Conservation (phyloP, 2,797 vertebrate genomes). For the Pempheris klunzingeri region DNA sequence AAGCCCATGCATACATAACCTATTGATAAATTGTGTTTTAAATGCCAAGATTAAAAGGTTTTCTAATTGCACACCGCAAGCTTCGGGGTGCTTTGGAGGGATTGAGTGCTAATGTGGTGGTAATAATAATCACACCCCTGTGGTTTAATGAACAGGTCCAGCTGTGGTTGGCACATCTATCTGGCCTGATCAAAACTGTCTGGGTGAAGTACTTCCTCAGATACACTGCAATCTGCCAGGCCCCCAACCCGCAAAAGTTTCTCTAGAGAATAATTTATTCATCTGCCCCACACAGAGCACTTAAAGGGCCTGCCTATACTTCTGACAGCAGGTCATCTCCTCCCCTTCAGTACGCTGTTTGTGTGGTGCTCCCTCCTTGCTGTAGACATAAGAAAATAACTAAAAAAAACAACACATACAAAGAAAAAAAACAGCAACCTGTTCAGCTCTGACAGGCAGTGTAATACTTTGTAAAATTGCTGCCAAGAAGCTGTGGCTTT, state of each 20-base stretch:
- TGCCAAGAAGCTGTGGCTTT: conserved; percentile 43
- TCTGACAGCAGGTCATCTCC: conserved; percentile 57
- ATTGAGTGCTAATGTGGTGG: conserved; percentile 37
- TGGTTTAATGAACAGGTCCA: conserved; percentile 64
- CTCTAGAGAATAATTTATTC: conserved; percentile 55
- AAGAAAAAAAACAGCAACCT: conserved; percentile 21
- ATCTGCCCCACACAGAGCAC: conserved; percentile 51
- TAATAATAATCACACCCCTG: conserved; percentile 62
- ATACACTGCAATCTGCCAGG: conserved; percentile 12
- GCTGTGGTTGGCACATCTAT: conserved; percentile 54
- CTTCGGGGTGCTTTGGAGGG: conserved; percentile 20
- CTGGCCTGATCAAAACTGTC: conserved; percentile 46
- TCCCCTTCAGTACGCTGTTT: conserved; percentile 17
- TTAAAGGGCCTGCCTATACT: conserved; percentile 32
- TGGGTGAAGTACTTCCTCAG: conserved; percentile 41
- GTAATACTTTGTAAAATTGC: conserved; percentile 44
- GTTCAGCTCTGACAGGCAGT: conserved; percentile 37
- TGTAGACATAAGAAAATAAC: conserved; percentile 16
- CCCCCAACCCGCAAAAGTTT: conserved; percentile 43
- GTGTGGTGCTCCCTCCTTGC: conserved; percentile 19
- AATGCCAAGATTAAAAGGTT: conserved; percentile 27
- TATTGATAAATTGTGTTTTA: conserved; percentile 31
- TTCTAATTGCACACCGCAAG: conserved; percentile 27
- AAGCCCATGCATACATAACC: background rate
- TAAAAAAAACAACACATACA: background rate